phyloP scores from a whole-genome alignment of 2,797 vertebrate species.

The Gouania willdenowi region DNA sequence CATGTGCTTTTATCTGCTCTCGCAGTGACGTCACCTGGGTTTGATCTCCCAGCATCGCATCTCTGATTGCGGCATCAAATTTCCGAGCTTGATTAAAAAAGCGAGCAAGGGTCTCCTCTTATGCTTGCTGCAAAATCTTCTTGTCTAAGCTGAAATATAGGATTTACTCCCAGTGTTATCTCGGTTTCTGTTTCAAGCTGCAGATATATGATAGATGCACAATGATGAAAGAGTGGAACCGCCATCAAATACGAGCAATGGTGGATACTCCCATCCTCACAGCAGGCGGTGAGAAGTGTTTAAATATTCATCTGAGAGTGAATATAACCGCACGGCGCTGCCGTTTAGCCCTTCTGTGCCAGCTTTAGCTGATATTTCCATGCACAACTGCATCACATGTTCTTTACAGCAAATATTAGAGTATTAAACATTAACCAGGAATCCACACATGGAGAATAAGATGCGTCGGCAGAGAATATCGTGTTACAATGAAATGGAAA shows the following conservation, averaged over 20 bases:
- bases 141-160: too few relatives aligned
- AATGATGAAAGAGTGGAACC: constrained; percentile 28
- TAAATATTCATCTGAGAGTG: constrained; percentile 43
- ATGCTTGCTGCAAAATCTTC: too few relatives aligned
- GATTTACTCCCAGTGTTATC: too few relatives aligned
- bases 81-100: neutral
- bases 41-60: constrained; percentile 20
- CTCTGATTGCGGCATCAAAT: neutral
- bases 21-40: constrained; percentile 24
- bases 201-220: constrained; percentile 10
- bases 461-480: too few relatives aligned
- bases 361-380: too few relatives aligned
- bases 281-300: constrained; percentile 21
- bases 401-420: too few relatives aligned
- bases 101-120: too few relatives aligned
- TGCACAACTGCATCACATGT: too few relatives aligned
- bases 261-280: constrained; percentile 10
- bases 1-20: constrained; percentile 36
- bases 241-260: constrained; percentile 13
- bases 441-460: too few relatives aligned
- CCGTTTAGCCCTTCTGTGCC: constrained; percentile 6
- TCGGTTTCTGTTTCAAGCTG: constrained; percentile 8
- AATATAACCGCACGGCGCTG: constrained; percentile 13
- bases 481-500: too few relatives aligned
- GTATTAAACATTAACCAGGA: too few relatives aligned